Evolutionary conservation across 1,140 invertebrate genomes (phyloP).

Genomic region (Hesperophylax magnus): DNA sequence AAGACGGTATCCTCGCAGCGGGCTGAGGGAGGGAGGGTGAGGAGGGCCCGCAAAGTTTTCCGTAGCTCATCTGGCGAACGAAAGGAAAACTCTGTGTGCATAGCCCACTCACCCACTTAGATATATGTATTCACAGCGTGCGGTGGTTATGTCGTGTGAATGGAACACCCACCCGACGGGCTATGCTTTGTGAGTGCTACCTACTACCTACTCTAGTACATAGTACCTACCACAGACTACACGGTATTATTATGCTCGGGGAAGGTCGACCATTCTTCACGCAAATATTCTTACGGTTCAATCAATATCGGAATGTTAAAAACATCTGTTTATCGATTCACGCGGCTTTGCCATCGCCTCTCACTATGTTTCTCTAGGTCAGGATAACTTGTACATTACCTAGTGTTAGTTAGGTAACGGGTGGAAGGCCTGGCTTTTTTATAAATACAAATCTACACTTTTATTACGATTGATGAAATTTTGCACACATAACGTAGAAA

Average conservation of each 20-base stretch:
- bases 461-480: too few species aligned
- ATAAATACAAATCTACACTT: too few species aligned
- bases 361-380: background rate
- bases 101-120: slow-evolving; percentile 11
- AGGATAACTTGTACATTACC: background rate
- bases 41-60: slow-evolving; percentile 12
- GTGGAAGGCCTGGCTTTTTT: too few species aligned
- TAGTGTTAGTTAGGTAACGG: too few species aligned
- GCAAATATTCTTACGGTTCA: background rate
- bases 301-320: background rate
- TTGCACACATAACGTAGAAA: too few species aligned
- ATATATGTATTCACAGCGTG: slow-evolving; percentile 1
- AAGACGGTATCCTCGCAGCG: slow-evolving; percentile 14
- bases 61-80: slow-evolving; percentile 43
- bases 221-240: background rate
- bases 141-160: slow-evolving; percentile 32
- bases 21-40: background rate
- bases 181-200: too few species aligned
- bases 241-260: background rate
- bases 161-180: slow-evolving; percentile 12
- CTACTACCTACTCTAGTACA: background rate
- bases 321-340: slow-evolving; percentile 30
- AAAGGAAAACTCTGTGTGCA: slow-evolving; percentile 46
- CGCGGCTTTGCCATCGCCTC: background rate
- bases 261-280: slow-evolving; percentile 3